phyloP scores from a whole-genome alignment of 1,140 invertebrate species.

The Telenomus remus region DNA sequence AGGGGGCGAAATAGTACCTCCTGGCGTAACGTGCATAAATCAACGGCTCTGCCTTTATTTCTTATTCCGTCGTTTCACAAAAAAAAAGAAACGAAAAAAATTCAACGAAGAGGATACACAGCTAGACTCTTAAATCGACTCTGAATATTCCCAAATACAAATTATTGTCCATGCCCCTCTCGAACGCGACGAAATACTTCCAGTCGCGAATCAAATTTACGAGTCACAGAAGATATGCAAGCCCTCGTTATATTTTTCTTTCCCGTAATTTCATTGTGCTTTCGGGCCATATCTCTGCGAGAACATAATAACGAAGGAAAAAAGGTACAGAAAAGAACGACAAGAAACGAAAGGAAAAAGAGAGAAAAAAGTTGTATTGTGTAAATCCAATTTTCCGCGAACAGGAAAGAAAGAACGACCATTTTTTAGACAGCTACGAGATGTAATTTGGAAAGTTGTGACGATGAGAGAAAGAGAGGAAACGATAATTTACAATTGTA shows the following conservation, averaged over 20 bases:
- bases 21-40: slow-evolving; percentile 31
- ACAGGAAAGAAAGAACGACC: slow-evolving; percentile 1
- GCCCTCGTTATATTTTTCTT: slow-evolving; percentile 9
- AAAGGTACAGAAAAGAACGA: no score
- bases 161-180: slow-evolving; percentile 20
- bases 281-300: no score
- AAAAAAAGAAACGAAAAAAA: slow-evolving; percentile 17
- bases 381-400: slow-evolving; percentile 3
- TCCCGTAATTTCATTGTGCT: not conserved
- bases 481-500: slow-evolving; percentile 26
- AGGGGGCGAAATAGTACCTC: slow-evolving; percentile 29
- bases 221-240: slow-evolving; percentile 6
- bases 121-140: slow-evolving; percentile 30
- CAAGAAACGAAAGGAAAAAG: no score
- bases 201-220: slow-evolving; percentile 38
- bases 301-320: no score
- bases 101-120: slow-evolving; percentile 7
- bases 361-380: no score
- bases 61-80: slow-evolving; percentile 4
- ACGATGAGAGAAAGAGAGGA: slow-evolving; percentile 11
- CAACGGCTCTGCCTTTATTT: slow-evolving; percentile 5
- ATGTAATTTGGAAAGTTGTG: slow-evolving; percentile 23
- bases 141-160: slow-evolving; percentile 41
- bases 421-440: not conserved
- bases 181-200: slow-evolving; percentile 24